Conservation (phyloP, 2,797 vertebrate genomes). For the Capromys pilorides region DNA sequence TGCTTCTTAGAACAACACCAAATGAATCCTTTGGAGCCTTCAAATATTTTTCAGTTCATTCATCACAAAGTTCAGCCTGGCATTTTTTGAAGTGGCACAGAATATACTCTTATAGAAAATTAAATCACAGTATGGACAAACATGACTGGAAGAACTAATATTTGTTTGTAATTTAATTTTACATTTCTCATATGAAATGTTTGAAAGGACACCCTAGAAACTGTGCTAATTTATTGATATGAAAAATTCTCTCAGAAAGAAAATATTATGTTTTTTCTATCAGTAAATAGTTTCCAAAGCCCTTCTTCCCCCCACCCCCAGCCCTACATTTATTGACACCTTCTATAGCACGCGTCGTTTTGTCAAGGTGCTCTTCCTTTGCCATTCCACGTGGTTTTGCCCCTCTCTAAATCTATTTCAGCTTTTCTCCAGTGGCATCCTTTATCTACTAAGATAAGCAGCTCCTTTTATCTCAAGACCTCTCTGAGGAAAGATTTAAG, state of each 20-base stretch:
- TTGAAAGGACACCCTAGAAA: not conserved
- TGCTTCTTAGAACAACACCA: not conserved
- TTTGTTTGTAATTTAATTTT: constrained; percentile 54
- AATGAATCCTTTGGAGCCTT: constrained; percentile 10
- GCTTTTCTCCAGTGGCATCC: constrained; percentile 68
- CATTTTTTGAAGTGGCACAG: not conserved
- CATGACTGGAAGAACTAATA: not conserved
- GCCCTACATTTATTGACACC: constrained; percentile 43
- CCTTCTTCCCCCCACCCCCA: not conserved
- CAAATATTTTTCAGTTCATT: not conserved
- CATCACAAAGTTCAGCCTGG: not conserved
- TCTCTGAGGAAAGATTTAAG: constrained; percentile 65
- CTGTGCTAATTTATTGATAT: not conserved
- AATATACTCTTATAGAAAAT: not conserved
- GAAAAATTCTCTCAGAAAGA: not conserved
- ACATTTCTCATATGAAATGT: constrained; percentile 29
- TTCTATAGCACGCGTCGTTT: constrained; percentile 56
- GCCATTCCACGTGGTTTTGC: constrained; percentile 41
- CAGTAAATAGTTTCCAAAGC: not conserved
- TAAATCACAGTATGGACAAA: not conserved
- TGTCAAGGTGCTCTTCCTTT: constrained; percentile 67
- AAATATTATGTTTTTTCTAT: constrained; percentile 41
- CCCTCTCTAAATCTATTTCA: constrained; percentile 70
- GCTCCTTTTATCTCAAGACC: constrained; percentile 65
- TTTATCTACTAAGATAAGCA: constrained; percentile 76